Conservation (phyloP, 2,113 vertebrate genomes). For the Otis tarda region DNA sequence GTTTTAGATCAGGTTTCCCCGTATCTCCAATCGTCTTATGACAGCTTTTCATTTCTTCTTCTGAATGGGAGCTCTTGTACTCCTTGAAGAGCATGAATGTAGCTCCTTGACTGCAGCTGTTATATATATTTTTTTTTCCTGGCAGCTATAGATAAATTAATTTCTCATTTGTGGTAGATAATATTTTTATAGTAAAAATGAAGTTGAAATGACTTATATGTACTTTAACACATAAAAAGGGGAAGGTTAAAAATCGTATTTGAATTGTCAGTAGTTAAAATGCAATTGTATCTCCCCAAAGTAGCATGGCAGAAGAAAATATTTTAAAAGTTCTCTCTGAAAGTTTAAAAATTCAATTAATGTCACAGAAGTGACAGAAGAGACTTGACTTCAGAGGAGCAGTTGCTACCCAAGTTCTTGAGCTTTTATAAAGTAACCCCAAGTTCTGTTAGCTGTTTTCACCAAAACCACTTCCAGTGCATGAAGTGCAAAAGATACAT, state of each 20-base stretch:
- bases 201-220: constrained; percentile 73
- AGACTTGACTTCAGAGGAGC: constrained; percentile 20
- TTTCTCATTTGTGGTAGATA: constrained; percentile 71
- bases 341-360: constrained; percentile 76
- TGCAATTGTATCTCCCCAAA: constrained; percentile 73
- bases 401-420: neutral
- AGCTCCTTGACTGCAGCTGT: constrained; percentile 43
- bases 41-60: constrained; percentile 26
- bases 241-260: constrained; percentile 75
- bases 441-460: neutral
- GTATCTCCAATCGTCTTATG: neutral
- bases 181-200: constrained; percentile 76
- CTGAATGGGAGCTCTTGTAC: neutral
- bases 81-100: constrained; percentile 19
- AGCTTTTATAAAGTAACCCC: neutral
- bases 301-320: constrained; percentile 71
- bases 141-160: constrained; percentile 65
- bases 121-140: neutral
- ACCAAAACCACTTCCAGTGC: neutral
- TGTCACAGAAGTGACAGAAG: constrained; percentile 57
- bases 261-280: constrained; percentile 74
- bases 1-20: constrained; percentile 40
- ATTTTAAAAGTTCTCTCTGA: constrained; percentile 68
- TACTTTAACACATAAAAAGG: constrained; percentile 61
- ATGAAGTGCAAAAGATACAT: neutral